phyloP scores from a whole-genome alignment of 2,113 vertebrate species.

The Astur gentilis region DNA sequence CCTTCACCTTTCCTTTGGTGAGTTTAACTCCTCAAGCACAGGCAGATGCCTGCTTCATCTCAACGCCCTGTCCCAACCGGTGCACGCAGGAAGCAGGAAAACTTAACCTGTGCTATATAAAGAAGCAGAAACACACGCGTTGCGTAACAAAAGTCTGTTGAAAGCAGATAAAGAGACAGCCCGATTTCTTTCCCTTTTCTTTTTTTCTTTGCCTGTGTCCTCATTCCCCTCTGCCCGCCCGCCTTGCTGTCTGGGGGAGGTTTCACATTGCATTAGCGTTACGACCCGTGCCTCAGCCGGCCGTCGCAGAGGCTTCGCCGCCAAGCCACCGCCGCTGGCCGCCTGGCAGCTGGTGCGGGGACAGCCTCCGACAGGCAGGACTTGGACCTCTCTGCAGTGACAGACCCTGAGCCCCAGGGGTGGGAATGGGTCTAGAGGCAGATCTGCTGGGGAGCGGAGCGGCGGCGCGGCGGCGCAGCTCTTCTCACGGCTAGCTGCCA shows the following conservation, averaged over 20 bases:
- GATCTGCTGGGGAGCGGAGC: background rate
- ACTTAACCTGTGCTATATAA: background rate
- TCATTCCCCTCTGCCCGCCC: background rate
- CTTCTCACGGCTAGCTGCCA: background rate
- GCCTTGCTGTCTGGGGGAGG: background rate
- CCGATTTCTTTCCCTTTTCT: background rate
- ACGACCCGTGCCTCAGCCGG: background rate
- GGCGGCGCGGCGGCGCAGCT: accelerated
- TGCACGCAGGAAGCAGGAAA: background rate
- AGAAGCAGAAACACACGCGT: background rate
- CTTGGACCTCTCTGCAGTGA: background rate
- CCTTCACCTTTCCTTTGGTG: background rate
- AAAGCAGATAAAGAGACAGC: constrained; percentile 24
- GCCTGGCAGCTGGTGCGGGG: background rate
- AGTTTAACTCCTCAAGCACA: background rate
- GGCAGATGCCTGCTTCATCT: background rate
- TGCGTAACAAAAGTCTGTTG: constrained; percentile 40
- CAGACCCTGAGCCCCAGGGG: background rate
- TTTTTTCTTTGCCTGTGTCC: constrained; percentile 1
- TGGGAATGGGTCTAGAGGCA: background rate
- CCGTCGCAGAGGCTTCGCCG: accelerated
- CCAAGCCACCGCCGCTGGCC: background rate
- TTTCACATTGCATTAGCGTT: constrained; percentile 45
- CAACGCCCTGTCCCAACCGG: background rate
- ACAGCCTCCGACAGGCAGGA: background rate